Evolutionary conservation across 2,113 vertebrate genomes (phyloP).

Genomic region (Python bivittatus): DNA sequence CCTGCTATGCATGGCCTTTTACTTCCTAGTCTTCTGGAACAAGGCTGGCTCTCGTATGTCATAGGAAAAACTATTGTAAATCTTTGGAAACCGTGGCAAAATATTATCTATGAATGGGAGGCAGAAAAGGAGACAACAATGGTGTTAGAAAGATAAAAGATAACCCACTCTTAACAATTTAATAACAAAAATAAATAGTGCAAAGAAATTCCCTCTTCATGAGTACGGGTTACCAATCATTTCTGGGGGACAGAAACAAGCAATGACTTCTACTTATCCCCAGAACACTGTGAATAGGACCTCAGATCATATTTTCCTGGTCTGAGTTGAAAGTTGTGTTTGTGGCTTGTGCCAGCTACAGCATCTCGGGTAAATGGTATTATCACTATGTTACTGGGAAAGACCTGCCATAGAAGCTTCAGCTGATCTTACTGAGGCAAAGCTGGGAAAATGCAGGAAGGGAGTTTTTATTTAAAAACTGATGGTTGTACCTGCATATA

Average conservation of each 20-base stretch:
- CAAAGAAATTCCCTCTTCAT: slow-evolving; percentile 45
- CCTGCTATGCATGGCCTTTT: neutral
- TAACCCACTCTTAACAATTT: neutral
- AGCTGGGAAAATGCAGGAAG: no score
- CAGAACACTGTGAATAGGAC: neutral
- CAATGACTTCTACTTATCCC: neutral
- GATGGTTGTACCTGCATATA: no score
- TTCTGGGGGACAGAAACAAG: neutral
- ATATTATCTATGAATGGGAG: neutral
- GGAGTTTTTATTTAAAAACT: no score
- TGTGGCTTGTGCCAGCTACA: neutral
- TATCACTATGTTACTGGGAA: no score
- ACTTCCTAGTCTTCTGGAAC: neutral
- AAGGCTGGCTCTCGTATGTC: neutral
- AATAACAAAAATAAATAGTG: slow-evolving; percentile 11
- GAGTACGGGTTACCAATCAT: slow-evolving; percentile 37
- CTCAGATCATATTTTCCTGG: neutral
- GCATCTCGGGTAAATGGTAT: no score
- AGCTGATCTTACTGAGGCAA: no score
- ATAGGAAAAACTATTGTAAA: neutral
- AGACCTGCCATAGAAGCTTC: no score
- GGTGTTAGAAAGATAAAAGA: neutral
- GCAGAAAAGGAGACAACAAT: neutral
- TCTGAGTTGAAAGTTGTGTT: neutral
- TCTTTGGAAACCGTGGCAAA: neutral